Conservation (phyloP, 2,113 vertebrate genomes). For the Pogonocichla stellata region DNA sequence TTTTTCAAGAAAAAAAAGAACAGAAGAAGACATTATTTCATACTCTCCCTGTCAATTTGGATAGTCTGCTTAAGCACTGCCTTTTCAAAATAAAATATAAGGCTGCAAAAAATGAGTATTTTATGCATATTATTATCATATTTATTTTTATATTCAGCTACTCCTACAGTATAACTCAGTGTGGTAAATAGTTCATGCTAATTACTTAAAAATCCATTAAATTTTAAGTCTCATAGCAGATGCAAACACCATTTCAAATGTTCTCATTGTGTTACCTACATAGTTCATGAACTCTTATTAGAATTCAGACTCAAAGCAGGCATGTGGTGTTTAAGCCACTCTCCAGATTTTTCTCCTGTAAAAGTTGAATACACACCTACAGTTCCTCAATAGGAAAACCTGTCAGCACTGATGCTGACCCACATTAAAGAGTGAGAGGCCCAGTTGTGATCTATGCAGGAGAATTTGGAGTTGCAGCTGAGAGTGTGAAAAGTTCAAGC, state of each 20-base stretch:
- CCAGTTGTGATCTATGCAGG: not conserved
- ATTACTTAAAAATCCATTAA: conserved; percentile 79
- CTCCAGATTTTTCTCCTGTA: not conserved
- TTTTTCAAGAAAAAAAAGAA: not conserved
- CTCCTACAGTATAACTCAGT: conserved; percentile 73
- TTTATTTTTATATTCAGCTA: conserved; percentile 78
- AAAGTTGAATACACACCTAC: not conserved
- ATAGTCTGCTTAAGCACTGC: conserved; percentile 33
- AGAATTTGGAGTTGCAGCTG: not conserved
- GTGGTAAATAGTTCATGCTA: conserved; percentile 74
- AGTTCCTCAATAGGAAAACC: not conserved
- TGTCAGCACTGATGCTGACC: not conserved
- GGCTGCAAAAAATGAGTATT: conserved; percentile 68
- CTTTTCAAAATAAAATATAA: conserved; percentile 68
- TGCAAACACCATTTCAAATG: conserved; percentile 73
- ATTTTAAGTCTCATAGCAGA: conserved; percentile 70
- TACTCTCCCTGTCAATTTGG: conserved; percentile 65
- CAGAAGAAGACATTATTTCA: conserved; percentile 51
- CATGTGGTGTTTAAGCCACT: conserved; percentile 20
- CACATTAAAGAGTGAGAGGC: not conserved
- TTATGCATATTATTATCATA: conserved; percentile 77
- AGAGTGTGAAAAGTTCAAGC: not conserved
- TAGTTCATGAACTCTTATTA: conserved; percentile 66
- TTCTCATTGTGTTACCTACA: conserved; percentile 62
- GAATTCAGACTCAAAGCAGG: conserved; percentile 15